phyloP scores from a whole-genome alignment of 2,888 invertebrate genomes.

The Leuctra nigra region DNA sequence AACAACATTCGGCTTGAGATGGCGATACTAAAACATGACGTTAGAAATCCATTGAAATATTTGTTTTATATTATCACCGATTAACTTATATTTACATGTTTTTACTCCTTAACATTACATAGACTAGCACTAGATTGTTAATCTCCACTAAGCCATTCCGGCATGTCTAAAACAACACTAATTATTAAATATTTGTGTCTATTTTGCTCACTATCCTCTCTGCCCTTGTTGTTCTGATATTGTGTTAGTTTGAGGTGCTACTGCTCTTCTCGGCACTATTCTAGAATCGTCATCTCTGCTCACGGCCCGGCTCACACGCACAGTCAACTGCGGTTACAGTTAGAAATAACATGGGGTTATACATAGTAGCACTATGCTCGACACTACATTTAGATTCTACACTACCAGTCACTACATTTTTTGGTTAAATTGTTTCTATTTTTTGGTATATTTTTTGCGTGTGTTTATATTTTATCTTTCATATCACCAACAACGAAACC shows the following conservation, averaged over 20 bases:
- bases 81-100: slow-evolving; percentile 8
- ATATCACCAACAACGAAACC: slow-evolving; percentile 27
- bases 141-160: background rate
- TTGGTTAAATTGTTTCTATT: slow-evolving; percentile 26
- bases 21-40: background rate
- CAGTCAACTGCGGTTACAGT: slow-evolving; percentile 26
- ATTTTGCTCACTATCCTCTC: too few relatives aligned
- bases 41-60: slow-evolving; percentile 1
- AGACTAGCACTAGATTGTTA: slow-evolving; percentile 5
- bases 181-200: slow-evolving; percentile 15
- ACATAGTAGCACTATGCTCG: slow-evolving; percentile 20
- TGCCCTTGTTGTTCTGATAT: too few relatives aligned
- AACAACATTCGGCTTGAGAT: background rate
- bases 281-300: slow-evolving; percentile 11
- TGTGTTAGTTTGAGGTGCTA: slow-evolving; percentile 1
- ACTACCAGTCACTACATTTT: slow-evolving; percentile 27
- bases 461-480: slow-evolving; percentile 18
- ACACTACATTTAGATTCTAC: slow-evolving; percentile 30
- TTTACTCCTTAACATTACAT: slow-evolving; percentile 17
- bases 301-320: too few relatives aligned
- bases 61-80: slow-evolving; percentile 11
- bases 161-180: slow-evolving; percentile 23
- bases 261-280: background rate
- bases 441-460: slow-evolving; percentile 27
- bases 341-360: slow-evolving; percentile 28